A percentile compares a stretch with the other conserved stretches of the same genome.
These are phyloP conservation scores for Archips crataeganus DNA, from an alignment of 2,888 invertebrate genomes.

Conservation along the genomic window DNA sequence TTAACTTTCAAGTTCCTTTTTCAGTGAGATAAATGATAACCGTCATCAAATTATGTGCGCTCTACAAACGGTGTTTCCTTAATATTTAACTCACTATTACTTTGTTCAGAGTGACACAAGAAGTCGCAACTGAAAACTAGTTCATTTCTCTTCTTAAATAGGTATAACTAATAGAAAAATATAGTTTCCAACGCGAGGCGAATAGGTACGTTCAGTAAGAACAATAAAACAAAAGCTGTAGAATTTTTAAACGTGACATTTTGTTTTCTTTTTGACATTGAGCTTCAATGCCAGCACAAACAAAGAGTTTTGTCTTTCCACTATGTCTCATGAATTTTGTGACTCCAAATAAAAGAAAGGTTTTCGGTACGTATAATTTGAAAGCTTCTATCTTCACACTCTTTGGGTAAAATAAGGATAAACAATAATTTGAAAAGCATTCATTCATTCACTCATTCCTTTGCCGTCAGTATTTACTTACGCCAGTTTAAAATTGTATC, in stretches of 20 bases:
- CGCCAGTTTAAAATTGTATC: neutral
- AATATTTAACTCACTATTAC: neutral
- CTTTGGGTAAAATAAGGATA: constrained; percentile 8
- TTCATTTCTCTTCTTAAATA: constrained; percentile 21
- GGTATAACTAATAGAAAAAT: constrained; percentile 21
- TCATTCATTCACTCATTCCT: neutral
- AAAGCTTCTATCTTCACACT: constrained; percentile 24
- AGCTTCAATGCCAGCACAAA: constrained; percentile 17
- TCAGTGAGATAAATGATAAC: too few relatives aligned
- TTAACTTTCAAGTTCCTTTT: too few relatives aligned
- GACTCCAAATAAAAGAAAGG: constrained; percentile 28
- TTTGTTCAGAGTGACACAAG: constrained; percentile 5
- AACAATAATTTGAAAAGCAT: neutral
- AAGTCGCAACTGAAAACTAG: constrained; percentile 5
- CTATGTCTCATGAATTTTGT: constrained; percentile 38
- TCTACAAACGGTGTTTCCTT: too few relatives aligned
- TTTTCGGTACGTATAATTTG: constrained; percentile 29
- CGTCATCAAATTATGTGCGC: too few relatives aligned
- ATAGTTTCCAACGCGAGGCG: constrained; percentile 10
- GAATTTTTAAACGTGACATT: constrained; percentile 21
- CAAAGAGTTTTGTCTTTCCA: constrained; percentile 24
- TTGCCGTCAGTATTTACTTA: neutral
- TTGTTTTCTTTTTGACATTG: constrained; percentile 24
- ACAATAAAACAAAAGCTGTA: constrained; percentile 30
- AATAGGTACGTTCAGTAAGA: constrained; percentile 15